phyloP scores from a whole-genome alignment of 2,888 invertebrate species.

The Tromatobia lineatoria region DNA sequence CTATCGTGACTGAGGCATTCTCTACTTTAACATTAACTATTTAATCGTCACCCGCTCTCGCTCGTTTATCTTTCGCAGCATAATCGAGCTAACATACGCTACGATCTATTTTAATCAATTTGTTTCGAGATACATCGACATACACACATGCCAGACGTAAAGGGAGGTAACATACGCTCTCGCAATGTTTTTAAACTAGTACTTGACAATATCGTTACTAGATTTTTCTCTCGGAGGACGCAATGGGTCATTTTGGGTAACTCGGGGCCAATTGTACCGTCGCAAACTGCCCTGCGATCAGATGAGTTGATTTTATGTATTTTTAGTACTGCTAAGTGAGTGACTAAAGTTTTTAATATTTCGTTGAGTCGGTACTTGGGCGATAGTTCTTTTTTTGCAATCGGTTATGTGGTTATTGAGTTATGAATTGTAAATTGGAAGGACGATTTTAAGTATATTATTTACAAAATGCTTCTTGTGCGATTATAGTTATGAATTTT shows the following conservation, averaged over 20 bases:
- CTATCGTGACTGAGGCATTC: slow-evolving; percentile 34
- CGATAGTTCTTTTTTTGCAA: not conserved
- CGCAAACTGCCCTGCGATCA: slow-evolving; percentile 27
- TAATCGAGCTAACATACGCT: not conserved
- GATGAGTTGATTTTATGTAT: slow-evolving; percentile 23
- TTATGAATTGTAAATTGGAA: slow-evolving; percentile 19
- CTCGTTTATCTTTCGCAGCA: slow-evolving; percentile 28
- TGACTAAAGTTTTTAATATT: not conserved
- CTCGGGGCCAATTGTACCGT: slow-evolving; percentile 15
- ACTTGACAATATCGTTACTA: not conserved
- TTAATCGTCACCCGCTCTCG: slow-evolving; percentile 26
- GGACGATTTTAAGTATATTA: slow-evolving; percentile 43
- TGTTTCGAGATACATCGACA: slow-evolving; percentile 27
- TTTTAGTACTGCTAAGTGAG: not conserved
- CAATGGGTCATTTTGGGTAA: slow-evolving; percentile 31
- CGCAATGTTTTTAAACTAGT: slow-evolving; percentile 13
- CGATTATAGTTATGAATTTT: slow-evolving; percentile 53
- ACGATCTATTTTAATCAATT: slow-evolving; percentile 27
- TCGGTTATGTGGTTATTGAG: not conserved
- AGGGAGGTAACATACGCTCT: slow-evolving; percentile 17
- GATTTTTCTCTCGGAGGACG: slow-evolving; percentile 19
- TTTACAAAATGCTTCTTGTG: slow-evolving; percentile 60
- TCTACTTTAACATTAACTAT: slow-evolving; percentile 48
- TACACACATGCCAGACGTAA: slow-evolving; percentile 26
- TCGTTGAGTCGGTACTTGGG: not conserved